Percentiles rank a stretch among this genome's conserved stretches.
These are phyloP conservation scores for Misgurnus anguillicaudatus DNA, from an alignment of 2,113 vertebrate genomes.

Conservation along the genomic window DNA sequence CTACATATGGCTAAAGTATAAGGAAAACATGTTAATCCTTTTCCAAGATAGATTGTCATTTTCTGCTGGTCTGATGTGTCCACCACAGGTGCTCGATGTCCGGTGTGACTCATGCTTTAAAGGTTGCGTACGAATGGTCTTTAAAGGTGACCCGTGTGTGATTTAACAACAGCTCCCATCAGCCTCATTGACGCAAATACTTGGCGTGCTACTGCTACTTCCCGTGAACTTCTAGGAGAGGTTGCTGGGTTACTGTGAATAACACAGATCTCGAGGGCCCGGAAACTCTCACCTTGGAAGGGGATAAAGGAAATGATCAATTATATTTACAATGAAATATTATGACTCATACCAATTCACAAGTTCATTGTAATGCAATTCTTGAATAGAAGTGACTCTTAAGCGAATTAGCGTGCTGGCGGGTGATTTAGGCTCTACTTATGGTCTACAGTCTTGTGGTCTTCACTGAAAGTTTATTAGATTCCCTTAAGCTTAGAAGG, in stretches of 20 bases:
- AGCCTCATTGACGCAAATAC: slow-evolving; percentile 38
- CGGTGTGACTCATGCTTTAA: slow-evolving; percentile 53
- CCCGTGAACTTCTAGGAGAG: slow-evolving; percentile 19
- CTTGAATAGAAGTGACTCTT: too few relatives aligned
- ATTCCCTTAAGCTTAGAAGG: too few relatives aligned
- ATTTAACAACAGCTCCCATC: slow-evolving; percentile 25
- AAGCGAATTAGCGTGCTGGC: too few relatives aligned
- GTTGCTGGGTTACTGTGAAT: slow-evolving; percentile 17
- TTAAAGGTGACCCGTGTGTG: slow-evolving; percentile 44
- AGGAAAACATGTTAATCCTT: slow-evolving; percentile 14
- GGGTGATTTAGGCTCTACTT: too few relatives aligned
- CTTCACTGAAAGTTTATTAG: too few relatives aligned
- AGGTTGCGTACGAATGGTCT: slow-evolving; percentile 50
- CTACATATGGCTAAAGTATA: too few relatives aligned
- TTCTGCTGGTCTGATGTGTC: slow-evolving; percentile 33
- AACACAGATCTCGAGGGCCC: slow-evolving; percentile 20
- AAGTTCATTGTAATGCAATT: too few relatives aligned
- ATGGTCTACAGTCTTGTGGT: too few relatives aligned
- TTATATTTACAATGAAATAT: background rate
- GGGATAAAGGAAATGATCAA: background rate
- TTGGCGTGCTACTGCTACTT: slow-evolving; percentile 39
- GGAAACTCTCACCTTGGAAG: background rate
- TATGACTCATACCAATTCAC: slow-evolving; percentile 26
- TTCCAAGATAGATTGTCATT: slow-evolving; percentile 3
- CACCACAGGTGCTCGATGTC: slow-evolving; percentile 25